Evolutionary conservation across 2,113 vertebrate genomes (phyloP), one percentile per base, ranked within the genome.

Genomic region (Protobothrops mucrosquamatus): DNA sequence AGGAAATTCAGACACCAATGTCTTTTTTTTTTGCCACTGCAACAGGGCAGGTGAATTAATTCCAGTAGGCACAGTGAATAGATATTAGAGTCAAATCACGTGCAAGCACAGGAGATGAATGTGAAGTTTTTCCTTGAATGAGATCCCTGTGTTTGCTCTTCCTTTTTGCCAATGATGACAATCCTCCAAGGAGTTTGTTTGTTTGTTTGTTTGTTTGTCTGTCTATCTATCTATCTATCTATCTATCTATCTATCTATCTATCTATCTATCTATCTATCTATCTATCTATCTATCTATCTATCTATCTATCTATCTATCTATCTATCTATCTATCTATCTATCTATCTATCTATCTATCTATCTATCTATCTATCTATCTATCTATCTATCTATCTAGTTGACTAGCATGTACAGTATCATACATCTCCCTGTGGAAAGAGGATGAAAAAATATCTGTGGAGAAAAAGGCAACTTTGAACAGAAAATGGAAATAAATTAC

Each of bases 21-120:
- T 64, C 92, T 29, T 85, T 85, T 3, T 0, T 0, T 89, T 59
- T 96, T 48, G 22, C 89, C 92, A n/a, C 29, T 96, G 93, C 94
- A 95, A 91, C 93, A 92, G 95, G 94, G 95, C 95, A 56, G 94
- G 3, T 95, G 96, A 97, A 97, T 96, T 96, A 96, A 97, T 97
- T 96, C 91, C 95, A 87, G 93, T 91, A 95, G 95, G 91, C 95
- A 94, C 91, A 86, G 87, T 2, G 91, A 95, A 52, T 20, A 46
- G 93, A 94, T 96, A 95, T 96, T 0, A 0, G 95, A 94, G 95
- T 89, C 94, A 93, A 91, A 91, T 95, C 97, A 97, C 1, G 1
- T 0, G 24, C 91, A 93, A 64, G 64, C 87, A 89, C 93, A 0
- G 0, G 23, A 95, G 94, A 95, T 93, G 89, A 95, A 94, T 3